Conservation (phyloP, 2,888 invertebrate genomes). For the Drosophila quinaria region DNA sequence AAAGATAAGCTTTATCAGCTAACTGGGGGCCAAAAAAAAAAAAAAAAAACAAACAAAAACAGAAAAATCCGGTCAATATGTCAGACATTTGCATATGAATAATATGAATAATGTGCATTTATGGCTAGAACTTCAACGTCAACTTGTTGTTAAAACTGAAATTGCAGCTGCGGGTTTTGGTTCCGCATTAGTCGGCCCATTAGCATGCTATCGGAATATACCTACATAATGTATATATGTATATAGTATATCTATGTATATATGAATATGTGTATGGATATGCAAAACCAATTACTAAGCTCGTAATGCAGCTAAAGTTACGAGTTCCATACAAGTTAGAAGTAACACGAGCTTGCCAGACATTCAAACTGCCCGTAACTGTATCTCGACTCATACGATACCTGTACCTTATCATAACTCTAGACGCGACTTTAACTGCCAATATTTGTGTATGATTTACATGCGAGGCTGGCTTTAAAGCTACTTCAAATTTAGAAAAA, state of each 20-base stretch:
- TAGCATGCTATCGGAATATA: conserved; percentile 22
- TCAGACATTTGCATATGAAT: conserved; percentile 58
- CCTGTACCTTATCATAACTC: conserved; percentile 3
- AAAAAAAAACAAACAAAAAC: background rate
- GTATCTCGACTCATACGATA: conserved; percentile 3
- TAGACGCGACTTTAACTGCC: background rate
- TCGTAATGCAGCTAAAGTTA: conserved; percentile 14
- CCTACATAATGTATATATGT: background rate
- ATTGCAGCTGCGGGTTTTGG: conserved; percentile 38
- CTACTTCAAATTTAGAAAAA: background rate
- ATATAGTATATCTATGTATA: background rate
- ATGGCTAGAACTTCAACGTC: background rate
- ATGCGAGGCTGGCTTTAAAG: background rate
- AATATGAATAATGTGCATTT: conserved; percentile 51
- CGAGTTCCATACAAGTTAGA: background rate
- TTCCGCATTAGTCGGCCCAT: conserved; percentile 35
- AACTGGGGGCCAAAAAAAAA: background rate
- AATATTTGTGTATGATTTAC: conserved; percentile 3
- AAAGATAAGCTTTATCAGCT: conserved; percentile 39
- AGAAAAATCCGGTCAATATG: conserved; percentile 37
- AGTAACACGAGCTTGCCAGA: conserved; percentile 15
- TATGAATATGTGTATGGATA: background rate
- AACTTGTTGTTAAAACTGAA: background rate
- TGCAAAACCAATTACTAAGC: conserved; percentile 14
- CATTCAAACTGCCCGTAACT: conserved; percentile 25